Evolutionary conservation across 2,888 invertebrate genomes (phyloP), one percentile per base, ranked within the genome.

Genomic region (Sarcophaga caerulescens): DNA sequence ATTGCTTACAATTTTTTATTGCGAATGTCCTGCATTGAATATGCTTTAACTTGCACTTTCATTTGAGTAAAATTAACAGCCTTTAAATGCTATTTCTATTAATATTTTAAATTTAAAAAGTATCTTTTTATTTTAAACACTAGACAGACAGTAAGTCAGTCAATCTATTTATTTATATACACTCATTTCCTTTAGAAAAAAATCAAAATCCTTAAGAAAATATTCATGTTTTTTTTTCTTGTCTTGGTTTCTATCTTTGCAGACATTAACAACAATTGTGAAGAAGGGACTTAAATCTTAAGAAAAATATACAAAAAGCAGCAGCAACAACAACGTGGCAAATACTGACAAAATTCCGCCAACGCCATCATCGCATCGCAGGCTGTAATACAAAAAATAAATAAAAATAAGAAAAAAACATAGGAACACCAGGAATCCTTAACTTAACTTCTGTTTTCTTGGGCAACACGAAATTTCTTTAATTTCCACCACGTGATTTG

Each of bases 231-330:
- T 85, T 86, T 76, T 17, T 79, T 87, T 76, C 68, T 23, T 81
- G 35, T 35, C 10, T 35, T 35, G 35, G 35, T 85, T 87, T 89
- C 78, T 89, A 88, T 89, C 89, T 83, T 90, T 90, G 84, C 90
- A 90, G 90, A 88, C 87, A 87, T 87, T 87, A 73, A 78, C 85
- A 83, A 70, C 80, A 78, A 81, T 69, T 71, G 57, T 62, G 69
- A 63, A 85, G 65, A 63, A 85, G 74, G 79, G 79, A 81, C 81
- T 60, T 77, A 84, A 69, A 81, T 80, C 69, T 71, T 82, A 71
- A 76, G 21, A n/a, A 60, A 60, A n/a, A 60, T 6, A 75, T 57
- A 71, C 57, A 23, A 12, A 52, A 47, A n/a, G 21, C 14, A 60
- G 21, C 6, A 75, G 57, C 63, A 65, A 35, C 25, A 25, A 25